These are phyloP conservation scores for Cetoscarus ocellatus DNA, from an alignment of 2,797 vertebrate species.

Conservation along the genomic window DNA sequence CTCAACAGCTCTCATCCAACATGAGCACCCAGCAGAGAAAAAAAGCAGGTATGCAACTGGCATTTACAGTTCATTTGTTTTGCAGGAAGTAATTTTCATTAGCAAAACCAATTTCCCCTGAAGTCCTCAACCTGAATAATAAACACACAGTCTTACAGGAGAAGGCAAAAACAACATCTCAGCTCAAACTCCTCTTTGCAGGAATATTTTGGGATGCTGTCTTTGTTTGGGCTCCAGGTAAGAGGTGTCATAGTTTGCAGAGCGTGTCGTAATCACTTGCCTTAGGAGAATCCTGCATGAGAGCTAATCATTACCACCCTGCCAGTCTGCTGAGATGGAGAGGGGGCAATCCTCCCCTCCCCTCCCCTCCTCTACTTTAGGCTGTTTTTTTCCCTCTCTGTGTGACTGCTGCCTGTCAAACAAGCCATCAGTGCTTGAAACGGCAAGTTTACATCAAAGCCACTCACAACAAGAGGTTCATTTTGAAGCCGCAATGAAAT, in stretches of 20 bases:
- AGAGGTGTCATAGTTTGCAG: slow-evolving; percentile 75
- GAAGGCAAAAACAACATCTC: slow-evolving; percentile 31
- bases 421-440: slow-evolving; percentile 59
- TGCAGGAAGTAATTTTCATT: slow-evolving; percentile 77
- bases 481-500: slow-evolving; percentile 70
- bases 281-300: slow-evolving; percentile 66
- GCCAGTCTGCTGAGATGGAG: slow-evolving; percentile 48
- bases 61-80: slow-evolving; percentile 77
- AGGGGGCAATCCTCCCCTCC: slow-evolving; percentile 29
- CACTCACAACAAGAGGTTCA: slow-evolving; percentile 50
- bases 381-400: slow-evolving; percentile 52
- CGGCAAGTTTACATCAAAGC: slow-evolving; percentile 70
- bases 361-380: slow-evolving; percentile 55
- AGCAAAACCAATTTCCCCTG: slow-evolving; percentile 72
- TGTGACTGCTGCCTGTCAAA: slow-evolving; percentile 71
- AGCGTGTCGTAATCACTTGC: slow-evolving; percentile 75
- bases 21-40: slow-evolving; percentile 47
- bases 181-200: slow-evolving; percentile 50
- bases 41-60: slow-evolving; percentile 49
- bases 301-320: slow-evolving; percentile 74
- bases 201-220: slow-evolving; percentile 65
- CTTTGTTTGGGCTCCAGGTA: slow-evolving; percentile 81
- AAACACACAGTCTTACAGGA: slow-evolving; percentile 55
- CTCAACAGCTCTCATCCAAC: slow-evolving; percentile 63
- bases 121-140: slow-evolving; percentile 71